phyloP scores from a whole-genome alignment of 2,797 vertebrate species.

The Peromyscus nudipes region DNA sequence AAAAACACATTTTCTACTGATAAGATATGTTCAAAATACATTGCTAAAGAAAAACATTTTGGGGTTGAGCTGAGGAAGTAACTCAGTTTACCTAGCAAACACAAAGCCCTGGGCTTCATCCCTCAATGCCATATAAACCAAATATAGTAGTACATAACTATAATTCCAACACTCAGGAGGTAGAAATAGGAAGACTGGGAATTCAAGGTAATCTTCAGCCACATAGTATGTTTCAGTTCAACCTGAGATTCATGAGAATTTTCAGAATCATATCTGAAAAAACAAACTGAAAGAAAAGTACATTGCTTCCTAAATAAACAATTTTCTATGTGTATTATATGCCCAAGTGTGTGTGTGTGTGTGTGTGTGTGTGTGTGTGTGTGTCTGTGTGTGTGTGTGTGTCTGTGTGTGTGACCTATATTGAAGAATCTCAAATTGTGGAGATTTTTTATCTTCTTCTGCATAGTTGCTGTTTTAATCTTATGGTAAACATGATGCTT shows the following conservation, averaged over 20 bases:
- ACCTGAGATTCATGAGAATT: not conserved
- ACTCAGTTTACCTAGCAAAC: not conserved
- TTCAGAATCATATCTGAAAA: not conserved
- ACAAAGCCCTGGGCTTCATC: not conserved
- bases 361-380: too few relatives aligned
- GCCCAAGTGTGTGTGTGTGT: not conserved
- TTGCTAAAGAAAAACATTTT: not conserved
- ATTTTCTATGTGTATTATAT: not conserved
- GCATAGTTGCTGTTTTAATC: not conserved
- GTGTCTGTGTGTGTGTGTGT: too few relatives aligned
- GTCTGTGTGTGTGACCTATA: not conserved
- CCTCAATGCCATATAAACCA: too few relatives aligned
- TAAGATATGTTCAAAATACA: not conserved
- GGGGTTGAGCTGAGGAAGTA: too few relatives aligned
- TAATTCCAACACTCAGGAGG: not conserved
- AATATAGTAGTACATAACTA: not conserved
- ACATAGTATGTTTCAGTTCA: not conserved
- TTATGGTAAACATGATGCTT: not conserved
- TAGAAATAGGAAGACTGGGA: not conserved
- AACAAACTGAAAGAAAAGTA: not conserved
- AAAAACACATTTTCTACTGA: constrained; percentile 1
- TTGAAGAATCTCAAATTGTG: not conserved
- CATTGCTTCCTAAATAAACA: not conserved
- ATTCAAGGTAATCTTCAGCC: not conserved
- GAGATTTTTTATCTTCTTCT: not conserved